phyloP scores from a whole-genome alignment of 2,113 vertebrate species.

The Boulengeromyrus knoepffleri region DNA sequence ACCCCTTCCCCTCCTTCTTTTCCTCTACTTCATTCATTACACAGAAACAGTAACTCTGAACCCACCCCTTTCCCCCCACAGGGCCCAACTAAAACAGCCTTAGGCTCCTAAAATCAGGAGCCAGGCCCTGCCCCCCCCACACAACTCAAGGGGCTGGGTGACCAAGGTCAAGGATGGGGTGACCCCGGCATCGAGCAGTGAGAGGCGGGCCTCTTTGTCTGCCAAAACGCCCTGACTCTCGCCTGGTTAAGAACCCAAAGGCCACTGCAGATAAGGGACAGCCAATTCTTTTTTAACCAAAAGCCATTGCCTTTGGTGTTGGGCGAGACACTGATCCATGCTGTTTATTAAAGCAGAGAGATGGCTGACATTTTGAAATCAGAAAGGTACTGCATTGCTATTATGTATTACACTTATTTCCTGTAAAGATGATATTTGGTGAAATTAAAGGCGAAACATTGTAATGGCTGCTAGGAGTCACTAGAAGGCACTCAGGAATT shows the following conservation, averaged over 20 bases:
- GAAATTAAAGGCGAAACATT: neutral
- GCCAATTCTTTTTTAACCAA: conserved; percentile 26
- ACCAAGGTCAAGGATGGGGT: conserved; percentile 27
- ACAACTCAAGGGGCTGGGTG: neutral
- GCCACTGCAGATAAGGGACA: conserved; percentile 25
- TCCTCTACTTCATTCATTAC: conserved; percentile 6
- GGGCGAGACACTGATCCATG: neutral
- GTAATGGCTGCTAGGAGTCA: neutral
- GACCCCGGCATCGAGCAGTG: conserved; percentile 22
- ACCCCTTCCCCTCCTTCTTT: neutral
- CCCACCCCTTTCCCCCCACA: neutral
- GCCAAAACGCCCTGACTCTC: conserved; percentile 25
- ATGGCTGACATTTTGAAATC: neutral
- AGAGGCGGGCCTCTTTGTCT: conserved; percentile 22
- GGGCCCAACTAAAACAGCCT: neutral
- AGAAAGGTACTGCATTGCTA: conserved; percentile 3
- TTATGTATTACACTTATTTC: neutral
- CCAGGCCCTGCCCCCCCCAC: neutral
- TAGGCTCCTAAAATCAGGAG: neutral
- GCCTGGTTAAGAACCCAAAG: conserved; percentile 20
- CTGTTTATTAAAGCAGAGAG: conserved; percentile 25
- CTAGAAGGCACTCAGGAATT: neutral
- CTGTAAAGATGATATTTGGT: neutral
- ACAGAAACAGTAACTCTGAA: neutral
- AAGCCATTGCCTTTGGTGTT: conserved; percentile 7